Percentiles rank a stretch among this genome's conserved stretches.
These are phyloP conservation scores for Drosophila murphyi DNA, from an alignment of 1,140 invertebrate species.

Conservation along the genomic window DNA sequence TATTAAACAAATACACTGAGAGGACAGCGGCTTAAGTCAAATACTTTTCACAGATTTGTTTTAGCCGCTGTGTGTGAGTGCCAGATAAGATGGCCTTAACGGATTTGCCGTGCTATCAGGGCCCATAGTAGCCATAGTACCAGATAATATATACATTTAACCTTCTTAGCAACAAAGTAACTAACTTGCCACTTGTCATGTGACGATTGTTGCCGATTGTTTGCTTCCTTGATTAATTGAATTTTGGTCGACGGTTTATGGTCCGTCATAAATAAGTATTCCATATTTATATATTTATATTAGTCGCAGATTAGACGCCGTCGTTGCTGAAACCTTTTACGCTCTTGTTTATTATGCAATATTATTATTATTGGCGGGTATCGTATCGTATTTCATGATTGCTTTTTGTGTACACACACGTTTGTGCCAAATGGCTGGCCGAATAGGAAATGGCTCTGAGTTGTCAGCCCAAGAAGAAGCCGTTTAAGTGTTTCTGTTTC, in stretches of 20 bases:
- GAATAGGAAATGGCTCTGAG: conserved; percentile 37
- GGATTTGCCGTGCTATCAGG: conserved; percentile 13
- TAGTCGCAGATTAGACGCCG: conserved; percentile 21
- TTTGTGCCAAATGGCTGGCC: neutral
- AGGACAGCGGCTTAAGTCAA: conserved; percentile 34
- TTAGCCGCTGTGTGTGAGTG: conserved; percentile 1
- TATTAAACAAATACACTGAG: neutral
- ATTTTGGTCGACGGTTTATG: conserved; percentile 13
- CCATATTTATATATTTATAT: neutral
- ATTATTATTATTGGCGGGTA: conserved; percentile 29
- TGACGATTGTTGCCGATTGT: conserved; percentile 21
- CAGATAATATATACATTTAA: conserved; percentile 20
- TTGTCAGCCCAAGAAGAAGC: conserved; percentile 26
- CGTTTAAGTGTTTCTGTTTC: conserved; percentile 26
- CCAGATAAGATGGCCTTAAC: conserved; percentile 28
- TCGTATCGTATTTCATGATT: conserved; percentile 52
- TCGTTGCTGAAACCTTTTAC: conserved; percentile 7
- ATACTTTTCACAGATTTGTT: conserved; percentile 42
- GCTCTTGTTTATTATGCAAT: conserved; percentile 42
- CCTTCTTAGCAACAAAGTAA: conserved; percentile 14
- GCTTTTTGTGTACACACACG: conserved; percentile 9
- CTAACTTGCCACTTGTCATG: conserved; percentile 11
- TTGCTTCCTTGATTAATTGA: conserved; percentile 39
- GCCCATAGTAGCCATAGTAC: neutral
- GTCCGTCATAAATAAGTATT: conserved; percentile 22